A percentile compares a stretch with the other conserved stretches of the same genome.
Conservation (phyloP, 2,797 vertebrate species). For the Dendrocincla fuliginosa region DNA sequence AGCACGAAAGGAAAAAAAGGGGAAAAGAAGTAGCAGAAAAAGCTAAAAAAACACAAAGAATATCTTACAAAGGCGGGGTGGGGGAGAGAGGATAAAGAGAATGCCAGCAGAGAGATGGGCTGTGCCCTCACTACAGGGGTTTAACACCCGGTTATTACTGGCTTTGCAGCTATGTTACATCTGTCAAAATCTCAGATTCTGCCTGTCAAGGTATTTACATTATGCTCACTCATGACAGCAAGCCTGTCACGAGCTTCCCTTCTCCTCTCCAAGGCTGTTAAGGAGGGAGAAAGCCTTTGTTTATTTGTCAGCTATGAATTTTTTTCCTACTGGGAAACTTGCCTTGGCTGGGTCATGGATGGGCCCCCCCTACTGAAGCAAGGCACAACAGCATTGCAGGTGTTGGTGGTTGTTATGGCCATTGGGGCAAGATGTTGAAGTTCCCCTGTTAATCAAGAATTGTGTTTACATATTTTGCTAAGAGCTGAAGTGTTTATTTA, state of each 20-base stretch:
- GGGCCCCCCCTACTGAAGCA: fast-evolving
- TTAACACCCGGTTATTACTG: constrained; percentile 44
- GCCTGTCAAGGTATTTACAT: constrained; percentile 38
- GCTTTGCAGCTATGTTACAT: constrained; percentile 52
- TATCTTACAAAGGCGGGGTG: not conserved
- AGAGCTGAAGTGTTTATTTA: not conserved
- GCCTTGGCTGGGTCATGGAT: not conserved
- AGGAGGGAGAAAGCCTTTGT: not conserved
- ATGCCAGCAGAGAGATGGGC: constrained; percentile 16
- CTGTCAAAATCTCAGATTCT: constrained; percentile 53
- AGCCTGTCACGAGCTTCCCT: not conserved
- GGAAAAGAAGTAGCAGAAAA: not conserved
- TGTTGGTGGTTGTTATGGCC: not conserved
- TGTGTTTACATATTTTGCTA: not conserved
- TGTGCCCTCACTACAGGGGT: not conserved
- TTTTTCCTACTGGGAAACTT: not conserved
- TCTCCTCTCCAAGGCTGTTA: not conserved
- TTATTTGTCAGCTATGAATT: not conserved
- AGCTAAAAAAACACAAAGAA: constrained; percentile 17
- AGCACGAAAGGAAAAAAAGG: not conserved
- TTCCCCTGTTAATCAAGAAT: not conserved
- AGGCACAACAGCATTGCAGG: not conserved
- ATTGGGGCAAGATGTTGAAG: not conserved
- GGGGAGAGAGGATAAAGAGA: not conserved
- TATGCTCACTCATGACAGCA: constrained; percentile 20